Evolutionary conservation across 2,113 vertebrate genomes (phyloP).

Genomic region (Xiphophorus hellerii): DNA sequence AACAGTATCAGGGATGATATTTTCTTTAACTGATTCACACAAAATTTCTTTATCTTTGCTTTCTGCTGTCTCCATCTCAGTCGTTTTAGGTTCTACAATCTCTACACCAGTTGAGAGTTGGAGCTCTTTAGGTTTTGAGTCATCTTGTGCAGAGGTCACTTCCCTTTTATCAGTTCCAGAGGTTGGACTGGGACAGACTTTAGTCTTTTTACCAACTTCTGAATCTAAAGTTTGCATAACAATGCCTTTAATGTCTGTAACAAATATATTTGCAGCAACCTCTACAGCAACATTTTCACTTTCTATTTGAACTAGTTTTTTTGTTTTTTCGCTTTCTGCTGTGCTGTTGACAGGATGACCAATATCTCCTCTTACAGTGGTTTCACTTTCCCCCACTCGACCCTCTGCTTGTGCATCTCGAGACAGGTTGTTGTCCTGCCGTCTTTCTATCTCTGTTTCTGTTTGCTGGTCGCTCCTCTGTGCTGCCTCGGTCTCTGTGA

Average conservation of each 20-base stretch:
- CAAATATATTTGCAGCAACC: conserved; percentile 30
- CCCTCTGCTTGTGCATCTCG: conserved; percentile 50
- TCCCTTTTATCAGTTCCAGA: neutral
- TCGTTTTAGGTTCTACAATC: conserved; percentile 25
- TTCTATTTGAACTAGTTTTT: conserved; percentile 30
- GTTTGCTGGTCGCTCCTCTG: conserved; percentile 58
- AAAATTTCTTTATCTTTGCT: conserved; percentile 31
- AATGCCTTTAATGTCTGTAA: conserved; percentile 22
- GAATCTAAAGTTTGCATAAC: conserved; percentile 20
- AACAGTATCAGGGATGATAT: conserved; percentile 23
- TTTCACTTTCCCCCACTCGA: conserved; percentile 26
- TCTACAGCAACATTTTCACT: conserved; percentile 40
- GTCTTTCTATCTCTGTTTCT: conserved; percentile 64
- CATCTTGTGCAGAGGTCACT: conserved; percentile 8
- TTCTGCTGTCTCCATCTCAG: conserved; percentile 8
- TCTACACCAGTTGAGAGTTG: conserved; percentile 7
- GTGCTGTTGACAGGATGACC: conserved; percentile 17
- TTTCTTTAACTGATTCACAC: conserved; percentile 44
- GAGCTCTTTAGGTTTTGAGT: conserved; percentile 37
- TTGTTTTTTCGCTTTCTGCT: conserved; percentile 19
- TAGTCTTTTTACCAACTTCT: conserved; percentile 12
- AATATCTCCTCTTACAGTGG: conserved; percentile 23
- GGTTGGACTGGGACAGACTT: conserved; percentile 6
- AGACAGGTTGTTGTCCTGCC: conserved; percentile 43
- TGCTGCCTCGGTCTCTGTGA: conserved; percentile 71